Evolutionary conservation across 2,797 vertebrate genomes (phyloP).

Genomic region (Microctenopoma stevenorrisi): DNA sequence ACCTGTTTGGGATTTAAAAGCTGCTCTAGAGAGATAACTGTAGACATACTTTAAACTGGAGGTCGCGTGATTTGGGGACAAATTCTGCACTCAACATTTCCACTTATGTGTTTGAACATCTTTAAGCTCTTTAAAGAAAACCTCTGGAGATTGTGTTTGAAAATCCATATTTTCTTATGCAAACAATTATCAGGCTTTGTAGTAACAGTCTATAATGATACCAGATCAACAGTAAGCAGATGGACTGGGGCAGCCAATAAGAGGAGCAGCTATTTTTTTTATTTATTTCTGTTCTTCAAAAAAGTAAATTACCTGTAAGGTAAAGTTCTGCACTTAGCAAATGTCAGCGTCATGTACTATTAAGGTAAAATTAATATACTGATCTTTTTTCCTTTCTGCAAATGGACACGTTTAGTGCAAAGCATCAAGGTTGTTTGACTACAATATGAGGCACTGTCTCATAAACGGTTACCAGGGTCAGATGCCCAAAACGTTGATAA

Average conservation of each 20-base stretch:
- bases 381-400: constrained; percentile 51
- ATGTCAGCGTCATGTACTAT: constrained; percentile 57
- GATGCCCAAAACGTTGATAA: constrained; percentile 67
- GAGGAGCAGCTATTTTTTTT: constrained; percentile 57
- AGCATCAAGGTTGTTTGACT: constrained; percentile 67
- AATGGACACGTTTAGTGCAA: constrained; percentile 61
- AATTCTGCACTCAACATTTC: constrained; percentile 32
- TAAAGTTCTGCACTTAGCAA: constrained; percentile 59
- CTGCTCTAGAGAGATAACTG: constrained; percentile 53
- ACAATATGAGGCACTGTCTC: constrained; percentile 83
- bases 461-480: constrained; percentile 69
- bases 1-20: constrained; percentile 51
- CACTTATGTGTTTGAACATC: not conserved
- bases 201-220: constrained; percentile 68
- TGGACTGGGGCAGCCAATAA: constrained; percentile 75
- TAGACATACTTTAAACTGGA: constrained; percentile 14
- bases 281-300: constrained; percentile 42
- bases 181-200: constrained; percentile 23
- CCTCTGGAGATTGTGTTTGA: constrained; percentile 36
- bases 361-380: constrained; percentile 61
- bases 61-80: constrained; percentile 20
- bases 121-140: constrained; percentile 2
- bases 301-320: constrained; percentile 42
- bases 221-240: constrained; percentile 62
- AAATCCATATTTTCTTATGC: constrained; percentile 35